These are phyloP conservation scores for Chlorodrepanis virens DNA, from an alignment of 2,113 vertebrate species.

Conservation along the genomic window DNA sequence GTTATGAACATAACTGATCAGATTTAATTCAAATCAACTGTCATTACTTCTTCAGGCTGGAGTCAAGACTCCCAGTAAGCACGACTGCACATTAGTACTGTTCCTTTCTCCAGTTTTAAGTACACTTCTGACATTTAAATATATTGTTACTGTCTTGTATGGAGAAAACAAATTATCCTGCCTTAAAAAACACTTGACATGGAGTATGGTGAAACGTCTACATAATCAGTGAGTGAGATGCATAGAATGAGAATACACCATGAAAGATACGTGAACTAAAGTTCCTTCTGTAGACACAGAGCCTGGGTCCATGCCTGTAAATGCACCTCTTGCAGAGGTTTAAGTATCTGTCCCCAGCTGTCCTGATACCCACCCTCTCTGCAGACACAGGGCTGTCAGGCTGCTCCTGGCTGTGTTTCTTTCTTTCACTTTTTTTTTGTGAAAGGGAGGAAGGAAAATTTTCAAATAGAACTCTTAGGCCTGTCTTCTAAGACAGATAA, in stretches of 20 bases:
- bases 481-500: neutral
- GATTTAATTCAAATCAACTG: neutral
- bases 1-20: accelerated
- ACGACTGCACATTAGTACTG: neutral
- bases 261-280: neutral
- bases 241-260: neutral
- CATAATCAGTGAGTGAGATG: neutral
- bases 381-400: accelerated
- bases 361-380: neutral
- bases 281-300: neutral
- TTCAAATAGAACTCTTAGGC: neutral
- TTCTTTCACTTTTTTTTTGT: neutral
- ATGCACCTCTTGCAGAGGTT: neutral
- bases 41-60: neutral
- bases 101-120: neutral
- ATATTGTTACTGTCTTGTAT: neutral
- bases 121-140: neutral
- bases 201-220: neutral
- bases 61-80: neutral
- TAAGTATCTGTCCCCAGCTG: neutral
- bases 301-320: neutral
- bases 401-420: neutral
- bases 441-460: neutral
- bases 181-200: neutral
- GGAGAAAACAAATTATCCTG: neutral